Conservation (phyloP, 1,140 invertebrate species). For the Cydia fagiglandana region DNA sequence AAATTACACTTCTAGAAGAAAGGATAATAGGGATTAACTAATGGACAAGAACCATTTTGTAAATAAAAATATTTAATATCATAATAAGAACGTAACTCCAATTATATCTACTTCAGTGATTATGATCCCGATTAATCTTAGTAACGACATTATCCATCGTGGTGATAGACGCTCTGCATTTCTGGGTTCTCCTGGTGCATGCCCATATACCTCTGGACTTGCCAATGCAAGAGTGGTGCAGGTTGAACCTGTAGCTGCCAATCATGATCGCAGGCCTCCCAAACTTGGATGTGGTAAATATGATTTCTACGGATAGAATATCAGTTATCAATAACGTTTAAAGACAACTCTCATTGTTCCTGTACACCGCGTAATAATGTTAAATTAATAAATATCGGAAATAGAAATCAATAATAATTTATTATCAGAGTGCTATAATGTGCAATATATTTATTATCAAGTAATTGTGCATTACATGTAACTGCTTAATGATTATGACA, state of each 20-base stretch:
- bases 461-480: too few relatives aligned
- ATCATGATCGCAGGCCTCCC: constrained; percentile 41
- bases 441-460: too few relatives aligned
- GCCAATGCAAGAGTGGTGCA: constrained; percentile 3
- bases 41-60: too few relatives aligned
- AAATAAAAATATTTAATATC: not conserved
- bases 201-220: not conserved
- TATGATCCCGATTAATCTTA: constrained; percentile 1
- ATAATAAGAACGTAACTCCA: not conserved
- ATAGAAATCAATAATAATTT: too few relatives aligned
- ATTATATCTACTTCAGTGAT: not conserved
- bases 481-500: too few relatives aligned
- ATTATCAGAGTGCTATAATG: too few relatives aligned
- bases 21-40: too few relatives aligned
- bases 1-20: too few relatives aligned
- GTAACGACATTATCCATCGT: not conserved
- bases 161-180: constrained; percentile 1
- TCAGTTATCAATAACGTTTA: too few relatives aligned
- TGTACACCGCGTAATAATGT: too few relatives aligned
- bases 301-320: constrained; percentile 31
- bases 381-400: too few relatives aligned
- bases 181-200: not conserved
- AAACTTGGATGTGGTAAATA: constrained; percentile 44
- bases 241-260: constrained; percentile 15
- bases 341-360: too few relatives aligned